These are phyloP conservation scores for Metopolophium dirhodum DNA, from an alignment of 1,140 invertebrate genomes.

Conservation along the genomic window DNA sequence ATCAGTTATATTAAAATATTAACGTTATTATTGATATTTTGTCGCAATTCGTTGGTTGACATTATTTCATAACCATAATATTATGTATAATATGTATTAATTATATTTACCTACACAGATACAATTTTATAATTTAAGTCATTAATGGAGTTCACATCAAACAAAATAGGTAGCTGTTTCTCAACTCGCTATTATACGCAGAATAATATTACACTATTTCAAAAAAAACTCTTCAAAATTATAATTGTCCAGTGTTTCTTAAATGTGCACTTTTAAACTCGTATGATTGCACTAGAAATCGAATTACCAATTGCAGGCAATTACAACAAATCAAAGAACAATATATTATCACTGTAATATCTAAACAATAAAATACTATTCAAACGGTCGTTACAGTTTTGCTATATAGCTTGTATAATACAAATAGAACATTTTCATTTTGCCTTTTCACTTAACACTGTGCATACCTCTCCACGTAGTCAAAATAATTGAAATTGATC, in stretches of 20 bases:
- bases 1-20: too few relatives aligned
- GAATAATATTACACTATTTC: not conserved
- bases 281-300: not conserved
- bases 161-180: not conserved
- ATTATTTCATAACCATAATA: not conserved
- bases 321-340: not conserved
- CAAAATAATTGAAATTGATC: not conserved
- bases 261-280: not conserved
- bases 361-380: not conserved
- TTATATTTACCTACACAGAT: too few relatives aligned
- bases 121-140: not conserved
- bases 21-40: too few relatives aligned
- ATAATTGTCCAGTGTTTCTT: not conserved
- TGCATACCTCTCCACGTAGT: not conserved
- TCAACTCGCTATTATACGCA: not conserved
- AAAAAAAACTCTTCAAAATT: not conserved
- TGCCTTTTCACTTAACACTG: not conserved
- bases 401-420: not conserved
- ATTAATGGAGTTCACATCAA: not conserved
- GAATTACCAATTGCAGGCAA: not conserved
- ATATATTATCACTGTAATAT: not conserved
- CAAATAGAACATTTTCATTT: not conserved
- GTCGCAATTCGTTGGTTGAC: too few relatives aligned
- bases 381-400: not conserved
- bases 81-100: not conserved